phyloP scores from a whole-genome alignment of 2,888 invertebrate species.

The Phyllotreta cruciferae region DNA sequence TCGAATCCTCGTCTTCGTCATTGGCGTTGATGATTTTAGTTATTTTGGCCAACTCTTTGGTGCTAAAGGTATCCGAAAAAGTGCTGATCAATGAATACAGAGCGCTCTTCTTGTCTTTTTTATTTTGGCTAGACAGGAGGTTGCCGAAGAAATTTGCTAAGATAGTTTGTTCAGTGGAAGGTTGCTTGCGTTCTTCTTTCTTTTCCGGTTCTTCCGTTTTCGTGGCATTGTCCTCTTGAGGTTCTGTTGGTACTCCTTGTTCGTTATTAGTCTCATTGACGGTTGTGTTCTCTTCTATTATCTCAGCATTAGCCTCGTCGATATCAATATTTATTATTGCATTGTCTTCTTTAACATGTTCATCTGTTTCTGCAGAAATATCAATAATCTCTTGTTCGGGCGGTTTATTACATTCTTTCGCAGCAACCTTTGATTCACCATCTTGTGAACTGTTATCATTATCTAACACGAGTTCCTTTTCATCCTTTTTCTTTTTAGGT shows the following conservation, averaged over 20 bases:
- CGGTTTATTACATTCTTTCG: not conserved
- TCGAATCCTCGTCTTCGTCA: conserved; percentile 49
- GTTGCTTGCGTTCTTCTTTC: conserved; percentile 33
- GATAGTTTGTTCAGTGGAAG: conserved; percentile 46
- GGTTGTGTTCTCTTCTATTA: not conserved
- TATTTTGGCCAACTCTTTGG: conserved; percentile 62
- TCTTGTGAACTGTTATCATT: conserved; percentile 10
- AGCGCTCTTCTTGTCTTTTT: conserved; percentile 49
- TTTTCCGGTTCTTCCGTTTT: not conserved
- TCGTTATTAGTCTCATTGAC: not conserved
- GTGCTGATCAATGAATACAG: conserved; percentile 49
- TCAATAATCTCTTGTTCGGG: too few species aligned
- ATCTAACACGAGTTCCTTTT: conserved; percentile 26
- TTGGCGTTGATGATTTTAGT: conserved; percentile 67
- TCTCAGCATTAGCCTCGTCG: not conserved
- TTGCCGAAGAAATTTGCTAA: conserved; percentile 51
- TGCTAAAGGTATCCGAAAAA: conserved; percentile 48
- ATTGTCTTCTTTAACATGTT: not conserved
- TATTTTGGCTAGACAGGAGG: conserved; percentile 47
- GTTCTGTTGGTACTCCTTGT: not conserved
- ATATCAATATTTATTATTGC: not conserved
- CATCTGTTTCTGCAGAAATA: not conserved
- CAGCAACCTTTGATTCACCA: not conserved
- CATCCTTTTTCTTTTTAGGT: conserved; percentile 57
- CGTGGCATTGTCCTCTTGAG: not conserved